Evolutionary conservation across 2,113 vertebrate species (phyloP).

Genomic region (Craseonycteris thonglongyai): DNA sequence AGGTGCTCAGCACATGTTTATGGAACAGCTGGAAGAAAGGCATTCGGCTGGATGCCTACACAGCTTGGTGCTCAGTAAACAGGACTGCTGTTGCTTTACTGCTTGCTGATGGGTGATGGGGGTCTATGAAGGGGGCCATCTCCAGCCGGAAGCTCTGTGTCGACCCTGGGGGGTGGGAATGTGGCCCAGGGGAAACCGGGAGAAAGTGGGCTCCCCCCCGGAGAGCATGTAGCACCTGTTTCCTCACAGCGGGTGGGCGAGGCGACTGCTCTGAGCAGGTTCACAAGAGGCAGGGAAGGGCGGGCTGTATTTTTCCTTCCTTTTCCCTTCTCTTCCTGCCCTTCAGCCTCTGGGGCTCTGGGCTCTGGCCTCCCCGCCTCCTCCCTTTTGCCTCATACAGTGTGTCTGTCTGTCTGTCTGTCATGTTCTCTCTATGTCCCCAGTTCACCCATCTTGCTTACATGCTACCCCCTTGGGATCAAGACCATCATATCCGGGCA

Average conservation of each 20-base stretch:
- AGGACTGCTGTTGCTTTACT: background rate
- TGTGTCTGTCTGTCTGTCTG: background rate
- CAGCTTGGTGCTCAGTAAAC: background rate
- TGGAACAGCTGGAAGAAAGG: background rate
- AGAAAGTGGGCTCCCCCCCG: constrained; percentile 35
- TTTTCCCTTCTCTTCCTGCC: constrained; percentile 55
- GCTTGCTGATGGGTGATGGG: background rate
- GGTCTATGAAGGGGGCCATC: background rate
- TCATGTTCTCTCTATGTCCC: background rate
- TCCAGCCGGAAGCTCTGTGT: background rate
- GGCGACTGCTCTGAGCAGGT: constrained; percentile 39
- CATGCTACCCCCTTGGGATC: background rate
- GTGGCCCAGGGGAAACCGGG: background rate
- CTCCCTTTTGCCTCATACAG: background rate
- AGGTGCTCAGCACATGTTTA: background rate
- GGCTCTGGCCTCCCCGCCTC: background rate
- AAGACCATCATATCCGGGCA: background rate
- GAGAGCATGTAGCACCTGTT: constrained; percentile 54
- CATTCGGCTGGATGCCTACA: background rate
- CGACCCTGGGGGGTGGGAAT: background rate
- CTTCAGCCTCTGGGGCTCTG: constrained; percentile 68
- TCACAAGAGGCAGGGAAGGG: constrained; percentile 63
- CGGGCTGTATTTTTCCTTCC: constrained; percentile 57
- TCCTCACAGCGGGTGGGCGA: constrained; percentile 26
- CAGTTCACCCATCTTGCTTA: background rate